A percentile compares a stretch with the other conserved stretches of the same genome.
These are phyloP conservation scores for Rattus rattus DNA, from an alignment of 2,113 vertebrate species.

Conservation along the genomic window DNA sequence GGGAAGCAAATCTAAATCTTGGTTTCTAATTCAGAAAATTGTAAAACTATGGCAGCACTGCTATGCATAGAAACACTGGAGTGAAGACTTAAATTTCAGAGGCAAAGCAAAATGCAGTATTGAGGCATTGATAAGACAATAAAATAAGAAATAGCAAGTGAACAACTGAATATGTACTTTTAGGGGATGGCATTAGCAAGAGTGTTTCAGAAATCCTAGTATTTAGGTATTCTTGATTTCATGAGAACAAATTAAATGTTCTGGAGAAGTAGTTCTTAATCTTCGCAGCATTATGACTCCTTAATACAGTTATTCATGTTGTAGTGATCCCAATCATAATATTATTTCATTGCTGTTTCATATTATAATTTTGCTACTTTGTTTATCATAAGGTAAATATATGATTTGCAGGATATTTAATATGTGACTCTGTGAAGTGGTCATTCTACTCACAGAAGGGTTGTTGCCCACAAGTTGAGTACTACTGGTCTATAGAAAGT, in stretches of 20 bases:
- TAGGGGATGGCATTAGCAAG: background rate
- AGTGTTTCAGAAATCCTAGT: background rate
- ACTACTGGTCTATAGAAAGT: background rate
- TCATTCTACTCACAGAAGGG: background rate
- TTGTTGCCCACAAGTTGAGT: rapidly evolving
- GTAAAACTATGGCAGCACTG: background rate
- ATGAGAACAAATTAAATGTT: background rate
- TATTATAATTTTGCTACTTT: background rate
- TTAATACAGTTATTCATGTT: background rate
- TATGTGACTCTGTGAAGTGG: background rate
- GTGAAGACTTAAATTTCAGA: background rate
- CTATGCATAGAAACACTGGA: background rate
- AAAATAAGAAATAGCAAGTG: background rate
- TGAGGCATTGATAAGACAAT: background rate
- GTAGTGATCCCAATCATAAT: background rate
- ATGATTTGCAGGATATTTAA: background rate
- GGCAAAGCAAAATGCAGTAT: background rate
- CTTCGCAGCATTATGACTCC: background rate
- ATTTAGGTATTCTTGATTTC: background rate
- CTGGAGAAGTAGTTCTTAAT: background rate
- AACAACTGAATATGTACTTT: background rate
- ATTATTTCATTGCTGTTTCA: background rate
- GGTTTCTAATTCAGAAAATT: background rate
- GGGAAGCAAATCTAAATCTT: background rate
- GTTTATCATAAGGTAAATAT: background rate